These are phyloP conservation scores for Anas bahamensis DNA, from an alignment of 2,797 vertebrate genomes.

Conservation along the genomic window DNA sequence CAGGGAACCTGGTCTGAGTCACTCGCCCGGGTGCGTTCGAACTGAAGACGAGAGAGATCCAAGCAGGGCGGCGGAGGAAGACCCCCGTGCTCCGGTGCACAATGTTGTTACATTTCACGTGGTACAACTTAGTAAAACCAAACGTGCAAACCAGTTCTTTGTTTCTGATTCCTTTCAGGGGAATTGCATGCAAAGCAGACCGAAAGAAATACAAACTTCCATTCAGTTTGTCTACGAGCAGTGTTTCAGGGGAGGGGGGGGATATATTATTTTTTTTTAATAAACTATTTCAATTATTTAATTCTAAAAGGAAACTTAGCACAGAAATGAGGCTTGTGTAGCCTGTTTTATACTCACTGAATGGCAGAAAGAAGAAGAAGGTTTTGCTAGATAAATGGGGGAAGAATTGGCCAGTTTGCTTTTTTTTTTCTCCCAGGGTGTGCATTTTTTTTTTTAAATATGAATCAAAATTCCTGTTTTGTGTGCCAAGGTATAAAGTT, in stretches of 20 bases:
- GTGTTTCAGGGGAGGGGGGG: constrained; percentile 64
- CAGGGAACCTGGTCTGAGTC: constrained; percentile 89
- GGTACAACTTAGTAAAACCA: constrained; percentile 84
- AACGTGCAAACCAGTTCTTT: constrained; percentile 80
- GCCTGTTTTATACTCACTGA: constrained; percentile 73
- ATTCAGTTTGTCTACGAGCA: constrained; percentile 67
- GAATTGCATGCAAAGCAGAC: constrained; percentile 77
- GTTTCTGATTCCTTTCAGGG: constrained; percentile 81
- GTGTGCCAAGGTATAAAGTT: constrained; percentile 93
- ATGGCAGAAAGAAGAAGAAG: constrained; percentile 64
- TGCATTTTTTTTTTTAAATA: constrained; percentile 74
- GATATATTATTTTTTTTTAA: constrained; percentile 71
- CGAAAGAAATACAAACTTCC: constrained; percentile 73
- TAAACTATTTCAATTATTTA: constrained; percentile 84
- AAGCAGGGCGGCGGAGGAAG: constrained; percentile 66
- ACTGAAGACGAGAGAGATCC: constrained; percentile 47
- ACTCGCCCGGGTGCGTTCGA: not conserved
- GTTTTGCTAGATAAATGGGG: constrained; percentile 68
- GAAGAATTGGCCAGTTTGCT: constrained; percentile 79
- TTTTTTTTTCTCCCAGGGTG: constrained; percentile 68
- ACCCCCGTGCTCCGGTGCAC: constrained; percentile 81
- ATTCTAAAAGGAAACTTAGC: constrained; percentile 77
- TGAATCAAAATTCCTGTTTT: constrained; percentile 85
- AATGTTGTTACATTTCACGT: constrained; percentile 78
- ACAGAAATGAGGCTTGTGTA: constrained; percentile 71